Evolutionary conservation across 2,888 invertebrate species (phyloP), one percentile per base, ranked within the genome.

Genomic region (Cyaniris semiargus): DNA sequence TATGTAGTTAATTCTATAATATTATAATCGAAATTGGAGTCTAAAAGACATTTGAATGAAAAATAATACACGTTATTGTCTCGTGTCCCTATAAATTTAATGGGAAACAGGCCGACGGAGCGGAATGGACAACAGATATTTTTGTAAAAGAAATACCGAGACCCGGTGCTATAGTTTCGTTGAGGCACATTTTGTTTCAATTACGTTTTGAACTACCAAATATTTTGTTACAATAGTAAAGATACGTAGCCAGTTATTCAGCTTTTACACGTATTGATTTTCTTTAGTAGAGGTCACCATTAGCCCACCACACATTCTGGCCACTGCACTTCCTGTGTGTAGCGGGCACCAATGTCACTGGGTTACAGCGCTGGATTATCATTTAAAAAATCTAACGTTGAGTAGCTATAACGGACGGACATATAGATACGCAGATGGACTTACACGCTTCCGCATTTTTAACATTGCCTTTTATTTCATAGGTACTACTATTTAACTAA

Each of bases 91-190:
- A 76, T 76, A 76, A 76, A 76, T 76, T 60, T 76, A 76, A 76
- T 38, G 60, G 58, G 58, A n/a, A 58, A 38, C 60, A 76, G 76
- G 38, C 76, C 60, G 44, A 58, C 44, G 60, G 44, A 76, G 76
- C 76, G 60, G 60, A 76, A 76, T 34, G 76, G 76, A 76, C 76
- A 76, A 60, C 60, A 60, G 76, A 66, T 76, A 76, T 76, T 76
- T 76, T 76, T 76, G 34, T 76, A 66, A 66, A 15, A 66, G 76
- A 38, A 76, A 76, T 58, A 60, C 56, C 38, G 66, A 58, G 58
- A 76, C 76, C 58, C 56, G 27, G 66, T n/a, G 34, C 75, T 75
- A 21, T 44, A 60, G 66, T 7, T 76, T 27, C 23, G 27, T 27
- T 4, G 66, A 66, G 23, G 31, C 66, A 27, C 66, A 66, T 15